phyloP scores from a whole-genome alignment of 2,888 invertebrate genomes.

The Mechanitis messenoides region DNA sequence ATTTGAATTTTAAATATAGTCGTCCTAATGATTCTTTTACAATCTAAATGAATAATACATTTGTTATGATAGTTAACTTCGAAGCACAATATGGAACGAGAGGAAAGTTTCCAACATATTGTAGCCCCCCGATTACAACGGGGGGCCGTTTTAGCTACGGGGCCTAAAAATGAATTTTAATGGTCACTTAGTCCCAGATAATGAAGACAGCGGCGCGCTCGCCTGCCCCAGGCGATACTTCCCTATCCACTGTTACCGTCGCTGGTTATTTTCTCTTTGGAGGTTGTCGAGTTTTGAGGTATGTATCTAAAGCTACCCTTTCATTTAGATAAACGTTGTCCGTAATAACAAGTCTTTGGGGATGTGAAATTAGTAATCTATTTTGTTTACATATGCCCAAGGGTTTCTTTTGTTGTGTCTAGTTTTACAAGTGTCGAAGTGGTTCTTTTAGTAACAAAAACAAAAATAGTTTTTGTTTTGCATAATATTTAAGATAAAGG shows the following conservation, averaged over 20 bases:
- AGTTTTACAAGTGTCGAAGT: not conserved
- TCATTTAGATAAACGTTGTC: slow-evolving; percentile 24
- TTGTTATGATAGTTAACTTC: not conserved
- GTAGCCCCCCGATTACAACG: slow-evolving; percentile 8
- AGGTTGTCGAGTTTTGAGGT: slow-evolving; percentile 21
- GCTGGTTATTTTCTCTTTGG: slow-evolving; percentile 26
- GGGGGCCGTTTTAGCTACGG: slow-evolving; percentile 24
- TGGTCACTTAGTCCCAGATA: slow-evolving; percentile 59
- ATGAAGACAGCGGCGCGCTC: slow-evolving; percentile 51
- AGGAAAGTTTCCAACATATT: slow-evolving; percentile 13
- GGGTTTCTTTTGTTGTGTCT: slow-evolving; percentile 11
- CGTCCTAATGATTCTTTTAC: no score
- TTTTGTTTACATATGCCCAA: slow-evolving; percentile 21
- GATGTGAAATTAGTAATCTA: slow-evolving; percentile 25
- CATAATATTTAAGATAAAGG: no score
- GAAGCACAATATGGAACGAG: slow-evolving; percentile 4
- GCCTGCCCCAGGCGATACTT: slow-evolving; percentile 27
- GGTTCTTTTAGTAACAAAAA: not conserved
- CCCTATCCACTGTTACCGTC: slow-evolving; percentile 24
- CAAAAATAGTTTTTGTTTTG: no score
- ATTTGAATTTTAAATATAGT: no score
- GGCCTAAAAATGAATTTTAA: slow-evolving; percentile 67
- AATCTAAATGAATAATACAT: not conserved
- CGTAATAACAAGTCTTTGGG: slow-evolving; percentile 27
- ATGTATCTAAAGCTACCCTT: slow-evolving; percentile 23